Evolutionary conservation across 2,113 vertebrate species (phyloP), one percentile per base, ranked within the genome.

Genomic region (Tupaia chinensis): DNA sequence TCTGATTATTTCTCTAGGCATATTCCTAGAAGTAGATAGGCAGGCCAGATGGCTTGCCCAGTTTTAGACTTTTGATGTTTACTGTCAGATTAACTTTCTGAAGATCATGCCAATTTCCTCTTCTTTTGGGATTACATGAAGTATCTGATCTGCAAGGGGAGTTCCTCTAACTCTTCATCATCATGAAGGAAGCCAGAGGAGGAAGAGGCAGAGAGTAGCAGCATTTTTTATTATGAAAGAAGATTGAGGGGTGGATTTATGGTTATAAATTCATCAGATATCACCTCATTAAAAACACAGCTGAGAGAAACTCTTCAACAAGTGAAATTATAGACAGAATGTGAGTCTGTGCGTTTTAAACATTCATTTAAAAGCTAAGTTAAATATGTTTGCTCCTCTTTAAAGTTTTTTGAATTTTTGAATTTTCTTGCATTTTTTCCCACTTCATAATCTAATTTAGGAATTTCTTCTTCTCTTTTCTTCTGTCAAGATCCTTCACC

Each of bases 1-100:
- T 96, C 53, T 94, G 58, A 76, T 69, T 69, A 69, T 85, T 76
- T 95, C 12, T 68, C 3, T 25, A 32, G 4, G 81, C 68, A 80
- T 74, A 87, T 89, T 87, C 25, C 53, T 92, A 73, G 93, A 96
- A 92, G 72, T 60, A 68, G 27, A 53, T 78, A 63, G 68, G 88
- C 34, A 92, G 70, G 60, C 7, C 63, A 69, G 68, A 65, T 82
- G 11, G 10, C 78, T 89, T 80, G 44, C 16, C 19, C 29, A 44
- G 60, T 68, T 85, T 78, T 76, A 70, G 56, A 58, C 68, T 69
- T 89, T 89, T 34, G 4, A 81, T 81, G 56, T 25, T 92, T 60
- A 79, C 65, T 66, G 84, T 56, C 44, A 87, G 92, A 68, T 87
- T 79, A 61, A 27, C 54, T 89, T 86, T 93, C 72, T 90, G 81